Evolutionary conservation across 92 coral and sea anemone species (phyloP).

Genomic region (Siderastrea siderea): DNA sequence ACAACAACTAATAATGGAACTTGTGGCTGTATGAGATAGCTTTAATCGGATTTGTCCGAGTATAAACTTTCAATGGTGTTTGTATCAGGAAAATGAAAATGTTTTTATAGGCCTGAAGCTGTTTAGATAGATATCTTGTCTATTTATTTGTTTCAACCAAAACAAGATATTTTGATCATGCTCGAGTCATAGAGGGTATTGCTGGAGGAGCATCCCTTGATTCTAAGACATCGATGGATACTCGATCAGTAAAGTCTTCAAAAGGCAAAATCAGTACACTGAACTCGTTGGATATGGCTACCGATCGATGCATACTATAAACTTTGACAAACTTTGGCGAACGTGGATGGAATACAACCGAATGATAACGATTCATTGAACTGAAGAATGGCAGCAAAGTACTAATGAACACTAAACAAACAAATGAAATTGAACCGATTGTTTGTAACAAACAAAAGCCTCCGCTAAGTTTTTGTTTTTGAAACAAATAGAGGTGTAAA

Average conservation of each 20-base stretch:
- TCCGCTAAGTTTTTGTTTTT: constrained; percentile 7
- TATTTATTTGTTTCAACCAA: background rate
- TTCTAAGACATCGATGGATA: background rate
- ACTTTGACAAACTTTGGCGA: background rate
- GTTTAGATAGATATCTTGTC: background rate
- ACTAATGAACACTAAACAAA: background rate
- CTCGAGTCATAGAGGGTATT: background rate
- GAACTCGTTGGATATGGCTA: too few species aligned
- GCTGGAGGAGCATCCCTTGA: background rate
- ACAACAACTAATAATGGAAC: background rate
- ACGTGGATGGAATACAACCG: background rate
- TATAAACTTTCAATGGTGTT: background rate
- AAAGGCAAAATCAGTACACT: too few species aligned
- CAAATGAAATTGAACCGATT: background rate
- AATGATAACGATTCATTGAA: background rate
- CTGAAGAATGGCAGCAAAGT: background rate
- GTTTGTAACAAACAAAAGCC: constrained; percentile 11
- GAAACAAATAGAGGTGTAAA: background rate
- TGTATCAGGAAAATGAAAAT: background rate
- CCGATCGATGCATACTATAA: too few species aligned
- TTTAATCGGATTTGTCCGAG: background rate
- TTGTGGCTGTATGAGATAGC: background rate
- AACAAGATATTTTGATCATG: background rate
- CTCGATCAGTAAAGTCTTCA: background rate
- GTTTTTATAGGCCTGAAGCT: background rate